Percentiles rank a stretch among this genome's conserved stretches.
Evolutionary conservation across 2,797 vertebrate genomes (phyloP).

Genomic region (Euphonia xanthogaster): DNA sequence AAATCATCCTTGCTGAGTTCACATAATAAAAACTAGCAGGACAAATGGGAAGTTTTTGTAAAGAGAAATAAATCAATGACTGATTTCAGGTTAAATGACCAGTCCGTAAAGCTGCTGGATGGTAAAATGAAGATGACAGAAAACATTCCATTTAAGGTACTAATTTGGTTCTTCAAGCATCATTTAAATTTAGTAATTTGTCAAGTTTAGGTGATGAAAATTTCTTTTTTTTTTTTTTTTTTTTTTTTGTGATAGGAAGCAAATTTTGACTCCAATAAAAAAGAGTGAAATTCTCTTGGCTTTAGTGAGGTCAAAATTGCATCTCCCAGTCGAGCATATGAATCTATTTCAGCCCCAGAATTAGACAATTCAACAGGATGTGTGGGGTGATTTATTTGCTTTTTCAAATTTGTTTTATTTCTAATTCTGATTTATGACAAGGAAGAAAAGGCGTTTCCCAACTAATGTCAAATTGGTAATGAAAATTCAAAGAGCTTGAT

Average conservation of each 20-base stretch:
- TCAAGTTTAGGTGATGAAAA: not conserved
- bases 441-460: not conserved
- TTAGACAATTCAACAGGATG: not conserved
- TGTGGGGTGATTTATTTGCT: not conserved
- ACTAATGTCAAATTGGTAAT: not conserved
- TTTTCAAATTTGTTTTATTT: not conserved
- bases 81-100: not conserved
- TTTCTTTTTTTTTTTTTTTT: not conserved
- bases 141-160: not conserved
- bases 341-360: not conserved
- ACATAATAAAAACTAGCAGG: constrained; percentile 33
- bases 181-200: not conserved
- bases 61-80: constrained; percentile 17
- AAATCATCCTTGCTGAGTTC: constrained; percentile 54
- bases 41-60: constrained; percentile 23
- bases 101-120: not conserved
- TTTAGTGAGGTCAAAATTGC: not conserved
- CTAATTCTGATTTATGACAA: not conserved
- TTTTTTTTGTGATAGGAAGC: not conserved
- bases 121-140: not conserved
- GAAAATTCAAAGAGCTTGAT: not conserved
- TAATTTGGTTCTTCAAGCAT: not conserved
- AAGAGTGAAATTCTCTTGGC: not conserved
- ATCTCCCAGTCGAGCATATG: not conserved
- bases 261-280: not conserved